A percentile compares a stretch with the other conserved stretches of the same genome.
These are phyloP conservation scores for Corythornis vintsioides DNA, from an alignment of 2,113 vertebrate species.

Conservation along the genomic window DNA sequence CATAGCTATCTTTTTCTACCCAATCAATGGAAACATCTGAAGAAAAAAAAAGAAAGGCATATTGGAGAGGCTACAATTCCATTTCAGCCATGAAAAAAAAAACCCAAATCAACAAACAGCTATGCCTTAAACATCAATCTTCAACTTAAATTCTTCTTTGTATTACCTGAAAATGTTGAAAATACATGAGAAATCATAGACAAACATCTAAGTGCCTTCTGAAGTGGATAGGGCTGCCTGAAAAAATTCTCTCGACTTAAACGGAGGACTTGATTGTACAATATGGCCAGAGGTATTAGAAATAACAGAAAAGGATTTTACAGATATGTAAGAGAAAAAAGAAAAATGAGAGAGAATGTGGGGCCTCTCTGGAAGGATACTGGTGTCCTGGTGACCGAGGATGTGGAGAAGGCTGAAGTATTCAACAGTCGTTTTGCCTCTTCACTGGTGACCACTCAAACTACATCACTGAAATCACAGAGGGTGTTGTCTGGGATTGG, in stretches of 20 bases:
- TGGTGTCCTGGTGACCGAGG: too few species aligned
- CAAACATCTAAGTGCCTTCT: not conserved
- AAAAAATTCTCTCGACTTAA: not conserved
- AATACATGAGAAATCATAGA: not conserved
- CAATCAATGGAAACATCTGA: not conserved
- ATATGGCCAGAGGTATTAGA: too few species aligned
- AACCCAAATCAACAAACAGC: not conserved
- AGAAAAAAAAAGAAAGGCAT: conserved; percentile 6
- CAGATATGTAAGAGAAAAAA: too few species aligned
- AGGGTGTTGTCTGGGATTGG: too few species aligned
- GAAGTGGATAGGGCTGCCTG: not conserved
- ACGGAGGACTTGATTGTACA: not conserved
- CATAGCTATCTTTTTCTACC: not conserved
- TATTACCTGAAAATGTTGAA: not conserved
- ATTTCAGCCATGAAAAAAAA: conserved; percentile 23
- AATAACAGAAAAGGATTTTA: too few species aligned
- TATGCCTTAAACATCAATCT: conserved; percentile 23
- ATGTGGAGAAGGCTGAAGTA: too few species aligned
- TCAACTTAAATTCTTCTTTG: not conserved
- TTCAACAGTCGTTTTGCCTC: too few species aligned
- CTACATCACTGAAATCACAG: too few species aligned
- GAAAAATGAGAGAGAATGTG: too few species aligned
- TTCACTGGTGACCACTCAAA: too few species aligned
- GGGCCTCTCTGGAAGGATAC: too few species aligned
- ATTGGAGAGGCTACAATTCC: not conserved